These are phyloP conservation scores for Pardosa pseudoannulata DNA, from an alignment of 2,888 invertebrate genomes.

Conservation along the genomic window DNA sequence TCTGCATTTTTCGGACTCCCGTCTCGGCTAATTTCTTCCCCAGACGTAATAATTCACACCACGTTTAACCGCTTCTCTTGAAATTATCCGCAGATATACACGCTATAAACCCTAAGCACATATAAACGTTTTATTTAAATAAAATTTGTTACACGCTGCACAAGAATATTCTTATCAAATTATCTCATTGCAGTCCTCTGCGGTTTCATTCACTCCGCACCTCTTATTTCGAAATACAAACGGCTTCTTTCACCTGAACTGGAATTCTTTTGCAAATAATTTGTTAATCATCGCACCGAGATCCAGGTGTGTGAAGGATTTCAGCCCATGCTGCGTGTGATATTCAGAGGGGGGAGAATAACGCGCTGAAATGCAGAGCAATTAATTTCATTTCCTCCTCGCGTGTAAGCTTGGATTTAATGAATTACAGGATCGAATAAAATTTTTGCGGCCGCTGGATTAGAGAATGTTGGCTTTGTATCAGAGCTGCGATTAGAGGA, in stretches of 20 bases:
- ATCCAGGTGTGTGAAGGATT: neutral
- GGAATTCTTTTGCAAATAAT: neutral
- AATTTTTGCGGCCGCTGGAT: neutral
- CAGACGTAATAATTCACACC: no score
- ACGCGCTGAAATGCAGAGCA: neutral
- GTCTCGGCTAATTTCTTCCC: no score
- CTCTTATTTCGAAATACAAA: no score
- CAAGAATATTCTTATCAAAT: no score
- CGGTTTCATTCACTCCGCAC: no score
- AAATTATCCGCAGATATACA: no score
- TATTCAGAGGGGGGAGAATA: neutral
- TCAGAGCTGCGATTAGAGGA: neutral
- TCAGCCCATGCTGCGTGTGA: neutral
- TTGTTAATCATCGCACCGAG: neutral
- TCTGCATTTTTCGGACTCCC: no score
- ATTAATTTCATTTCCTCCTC: slow-evolving; percentile 7
- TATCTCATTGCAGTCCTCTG: no score
- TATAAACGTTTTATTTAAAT: no score
- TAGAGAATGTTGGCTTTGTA: neutral
- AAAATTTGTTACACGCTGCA: no score
- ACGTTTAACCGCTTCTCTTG: no score
- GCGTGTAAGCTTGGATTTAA: neutral
- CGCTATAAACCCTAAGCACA: no score
- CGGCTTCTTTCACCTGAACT: neutral
- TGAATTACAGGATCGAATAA: neutral